These are phyloP conservation scores for Pediacus dermestoides DNA, from an alignment of 2,888 invertebrate species.

Conservation along the genomic window DNA sequence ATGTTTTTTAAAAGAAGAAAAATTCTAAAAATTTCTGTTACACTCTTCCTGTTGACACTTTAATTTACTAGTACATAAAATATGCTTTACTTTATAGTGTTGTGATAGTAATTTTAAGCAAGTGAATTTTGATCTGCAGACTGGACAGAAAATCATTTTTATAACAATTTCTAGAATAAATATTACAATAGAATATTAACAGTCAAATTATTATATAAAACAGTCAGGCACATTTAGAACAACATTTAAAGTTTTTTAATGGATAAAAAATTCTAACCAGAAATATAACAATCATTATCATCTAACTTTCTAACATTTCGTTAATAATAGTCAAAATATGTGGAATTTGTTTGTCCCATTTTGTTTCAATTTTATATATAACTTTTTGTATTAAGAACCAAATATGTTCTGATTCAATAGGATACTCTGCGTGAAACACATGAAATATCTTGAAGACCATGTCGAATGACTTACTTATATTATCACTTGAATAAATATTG, in stretches of 20 bases:
- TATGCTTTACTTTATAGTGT: constrained; percentile 1
- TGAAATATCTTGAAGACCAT: neutral
- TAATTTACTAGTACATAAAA: neutral
- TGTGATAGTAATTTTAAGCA: neutral
- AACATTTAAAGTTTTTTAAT: too few species aligned
- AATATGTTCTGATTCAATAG: constrained; percentile 1
- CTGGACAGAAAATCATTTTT: constrained; percentile 2
- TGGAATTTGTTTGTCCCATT: constrained; percentile 2
- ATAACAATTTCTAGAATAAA: neutral
- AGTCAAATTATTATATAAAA: too few species aligned
- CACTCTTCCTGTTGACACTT: neutral
- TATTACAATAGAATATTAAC: neutral
- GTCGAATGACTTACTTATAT: neutral
- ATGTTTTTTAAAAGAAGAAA: constrained; percentile 2
- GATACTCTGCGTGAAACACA: neutral
- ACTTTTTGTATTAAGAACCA: constrained; percentile 1
- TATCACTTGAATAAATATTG: neutral
- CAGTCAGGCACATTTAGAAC: too few species aligned
- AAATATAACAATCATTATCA: neutral
- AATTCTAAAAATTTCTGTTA: neutral
- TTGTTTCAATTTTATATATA: neutral
- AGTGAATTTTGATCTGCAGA: neutral
- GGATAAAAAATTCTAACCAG: too few species aligned
- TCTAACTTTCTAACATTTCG: neutral
- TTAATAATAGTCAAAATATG: neutral